Evolutionary conservation across 2,888 invertebrate species (phyloP).

Genomic region (Galerucella nymphaeae): DNA sequence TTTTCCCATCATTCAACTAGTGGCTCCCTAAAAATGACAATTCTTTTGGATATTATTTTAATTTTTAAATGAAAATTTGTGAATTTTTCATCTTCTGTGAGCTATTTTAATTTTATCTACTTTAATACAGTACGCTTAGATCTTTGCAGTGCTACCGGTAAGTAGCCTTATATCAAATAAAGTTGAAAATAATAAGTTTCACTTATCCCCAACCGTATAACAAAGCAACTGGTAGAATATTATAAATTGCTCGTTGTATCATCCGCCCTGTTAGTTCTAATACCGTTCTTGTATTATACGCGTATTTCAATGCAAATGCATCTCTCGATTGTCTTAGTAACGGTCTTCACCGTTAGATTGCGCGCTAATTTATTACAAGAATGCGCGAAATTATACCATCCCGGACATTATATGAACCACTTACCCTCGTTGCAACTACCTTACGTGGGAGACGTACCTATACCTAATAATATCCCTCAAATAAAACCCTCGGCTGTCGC

Average conservation of each 20-base stretch:
- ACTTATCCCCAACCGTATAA: background rate
- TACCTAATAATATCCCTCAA: slow-evolving; percentile 51
- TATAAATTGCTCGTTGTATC: slow-evolving; percentile 13
- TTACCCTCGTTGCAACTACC: slow-evolving; percentile 59
- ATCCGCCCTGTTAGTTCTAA: slow-evolving; percentile 48
- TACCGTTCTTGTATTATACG: slow-evolving; percentile 42
- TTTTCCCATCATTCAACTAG: too few species aligned
- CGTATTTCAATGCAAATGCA: slow-evolving; percentile 40
- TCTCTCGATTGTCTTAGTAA: slow-evolving; percentile 39
- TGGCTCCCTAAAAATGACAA: too few species aligned
- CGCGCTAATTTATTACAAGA: slow-evolving; percentile 50
- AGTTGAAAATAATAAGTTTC: background rate
- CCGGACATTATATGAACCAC: slow-evolving; percentile 58
- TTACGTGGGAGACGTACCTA: slow-evolving; percentile 56
- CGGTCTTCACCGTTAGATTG: slow-evolving; percentile 36
- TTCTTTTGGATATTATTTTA: too few species aligned
- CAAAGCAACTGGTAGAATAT: background rate
- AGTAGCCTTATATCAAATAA: too few species aligned
- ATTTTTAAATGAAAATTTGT: too few species aligned
- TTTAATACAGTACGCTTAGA: too few species aligned
- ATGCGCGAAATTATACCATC: slow-evolving; percentile 57
- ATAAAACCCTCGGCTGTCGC: slow-evolving; percentile 59
- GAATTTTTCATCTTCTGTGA: too few species aligned
- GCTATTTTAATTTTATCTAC: too few species aligned
- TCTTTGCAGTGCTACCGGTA: too few species aligned